Evolutionary conservation across 2,113 vertebrate genomes (phyloP).

Genomic region (Azemiops feae): DNA sequence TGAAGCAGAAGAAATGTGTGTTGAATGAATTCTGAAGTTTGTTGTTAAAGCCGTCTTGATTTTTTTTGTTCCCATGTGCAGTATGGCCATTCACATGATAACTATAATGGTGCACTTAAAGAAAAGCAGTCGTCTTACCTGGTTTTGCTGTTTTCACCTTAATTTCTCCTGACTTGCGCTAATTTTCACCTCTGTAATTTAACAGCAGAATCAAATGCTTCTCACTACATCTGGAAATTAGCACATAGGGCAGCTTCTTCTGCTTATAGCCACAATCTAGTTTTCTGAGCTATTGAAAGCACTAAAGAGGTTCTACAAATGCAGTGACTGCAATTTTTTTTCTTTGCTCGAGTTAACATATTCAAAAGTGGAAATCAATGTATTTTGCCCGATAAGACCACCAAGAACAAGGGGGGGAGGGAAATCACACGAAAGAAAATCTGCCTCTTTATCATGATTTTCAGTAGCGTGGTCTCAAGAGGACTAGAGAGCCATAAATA

Average conservation of each 20-base stretch:
- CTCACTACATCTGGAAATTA: background rate
- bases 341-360: background rate
- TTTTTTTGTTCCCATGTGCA: background rate
- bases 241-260: background rate
- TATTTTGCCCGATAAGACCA: background rate
- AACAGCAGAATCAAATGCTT: background rate
- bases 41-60: background rate
- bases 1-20: background rate
- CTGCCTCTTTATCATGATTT: background rate
- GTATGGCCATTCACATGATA: background rate
- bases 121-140: background rate
- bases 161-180: background rate
- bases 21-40: background rate
- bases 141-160: background rate
- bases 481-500: background rate
- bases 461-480: background rate
- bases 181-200: background rate
- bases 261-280: background rate
- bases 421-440: background rate
- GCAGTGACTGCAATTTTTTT: background rate
- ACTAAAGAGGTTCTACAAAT: background rate
- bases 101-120: background rate
- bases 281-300: background rate
- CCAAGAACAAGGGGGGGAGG: background rate
- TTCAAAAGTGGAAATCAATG: background rate